phyloP scores from a whole-genome alignment of 2,113 vertebrate genomes.

The Nicator chloris region DNA sequence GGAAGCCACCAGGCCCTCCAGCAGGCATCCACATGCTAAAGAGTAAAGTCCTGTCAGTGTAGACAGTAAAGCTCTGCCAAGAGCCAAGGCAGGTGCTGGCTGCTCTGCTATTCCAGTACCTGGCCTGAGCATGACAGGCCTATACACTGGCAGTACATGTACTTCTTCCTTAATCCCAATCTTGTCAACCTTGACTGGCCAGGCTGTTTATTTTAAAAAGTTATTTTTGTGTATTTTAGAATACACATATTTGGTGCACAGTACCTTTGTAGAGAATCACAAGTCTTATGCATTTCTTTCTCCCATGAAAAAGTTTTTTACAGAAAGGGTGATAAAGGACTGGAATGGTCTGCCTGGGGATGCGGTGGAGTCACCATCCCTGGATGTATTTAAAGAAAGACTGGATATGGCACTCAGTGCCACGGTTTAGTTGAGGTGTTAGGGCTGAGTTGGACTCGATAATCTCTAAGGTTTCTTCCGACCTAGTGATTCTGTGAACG shows the following conservation, averaged over 20 bases:
- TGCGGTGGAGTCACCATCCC: background rate
- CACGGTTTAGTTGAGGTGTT: background rate
- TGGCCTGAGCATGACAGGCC: background rate
- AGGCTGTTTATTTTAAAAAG: background rate
- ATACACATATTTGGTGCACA: background rate
- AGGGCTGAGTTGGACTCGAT: background rate
- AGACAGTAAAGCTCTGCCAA: background rate
- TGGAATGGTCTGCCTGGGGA: background rate
- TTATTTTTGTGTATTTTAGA: background rate
- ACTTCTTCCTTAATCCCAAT: background rate
- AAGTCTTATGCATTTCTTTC: background rate
- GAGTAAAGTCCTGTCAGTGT: background rate
- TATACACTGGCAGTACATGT: background rate
- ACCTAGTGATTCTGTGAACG: background rate
- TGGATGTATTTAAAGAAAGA: background rate
- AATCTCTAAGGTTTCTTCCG: background rate
- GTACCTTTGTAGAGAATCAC: background rate
- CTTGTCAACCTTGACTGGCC: background rate
- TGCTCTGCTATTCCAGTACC: background rate
- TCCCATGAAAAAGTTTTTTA: background rate
- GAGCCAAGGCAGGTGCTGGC: background rate
- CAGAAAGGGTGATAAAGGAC: background rate
- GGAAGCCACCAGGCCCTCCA: background rate
- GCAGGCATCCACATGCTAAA: background rate
- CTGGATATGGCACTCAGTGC: background rate